Evolutionary conservation across 2,888 invertebrate genomes (phyloP), one percentile per base, ranked within the genome.

Genomic region (Troides oblongomaculatus): DNA sequence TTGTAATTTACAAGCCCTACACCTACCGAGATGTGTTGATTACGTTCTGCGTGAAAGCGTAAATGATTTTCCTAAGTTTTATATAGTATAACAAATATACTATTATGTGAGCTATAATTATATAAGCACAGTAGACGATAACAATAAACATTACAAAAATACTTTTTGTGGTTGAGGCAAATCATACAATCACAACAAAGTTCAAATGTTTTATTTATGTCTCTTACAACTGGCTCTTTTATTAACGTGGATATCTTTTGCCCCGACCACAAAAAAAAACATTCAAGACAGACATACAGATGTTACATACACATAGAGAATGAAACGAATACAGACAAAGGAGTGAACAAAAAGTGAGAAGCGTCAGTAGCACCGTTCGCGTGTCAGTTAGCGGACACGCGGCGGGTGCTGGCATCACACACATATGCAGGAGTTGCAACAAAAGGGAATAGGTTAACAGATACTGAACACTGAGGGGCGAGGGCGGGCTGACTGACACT

Each of bases 401-500:
- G 86, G 83, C 85, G 85, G 88, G 87, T 85, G 80, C 84, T 25
- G 70, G 89, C 90, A 88, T 87, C 84, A 92, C 92, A 93, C 90
- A 90, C 82, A 93, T 89, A 90, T 93, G 93, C 93, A 92, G 91
- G 89, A 92, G 81, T 90, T 77, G 93, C 93, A 93, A 93, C 93
- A 85, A 90, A 93, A 93, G 86, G 86, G 87, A 91, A 90, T 88
- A 90, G 88, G 90, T 89, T 86, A 92, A 91, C 89, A 90, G 88
- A 91, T 91, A 92, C 86, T 90, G 89, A 92, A 92, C 92, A 92
- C 92, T 91, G 92, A 93, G 92, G 93, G 93, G 91, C 92, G 93
- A 91, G 93, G 93, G 93, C 90, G 92, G 92, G 90, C 88, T 92
- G 93, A 93, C 93, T 94, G 95, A 95, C 95, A 97, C 97, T 97